These are phyloP conservation scores for Aphelenchoides besseyi DNA, from an alignment of 1,140 invertebrate species.

Conservation along the genomic window DNA sequence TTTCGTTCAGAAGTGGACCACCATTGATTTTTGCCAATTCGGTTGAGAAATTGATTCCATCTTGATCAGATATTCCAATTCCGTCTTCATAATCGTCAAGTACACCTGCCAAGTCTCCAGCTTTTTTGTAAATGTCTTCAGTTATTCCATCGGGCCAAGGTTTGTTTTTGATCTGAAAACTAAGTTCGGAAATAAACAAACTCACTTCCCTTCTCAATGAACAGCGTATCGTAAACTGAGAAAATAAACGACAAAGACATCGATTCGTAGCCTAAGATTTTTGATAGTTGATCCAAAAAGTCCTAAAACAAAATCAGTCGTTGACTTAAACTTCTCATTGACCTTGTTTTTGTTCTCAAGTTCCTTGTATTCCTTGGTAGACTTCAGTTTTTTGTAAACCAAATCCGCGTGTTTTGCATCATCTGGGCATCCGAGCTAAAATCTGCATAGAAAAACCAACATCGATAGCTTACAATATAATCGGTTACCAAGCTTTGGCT, in stretches of 20 bases:
- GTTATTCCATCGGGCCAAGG: neutral
- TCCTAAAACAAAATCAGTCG: conserved; percentile 5
- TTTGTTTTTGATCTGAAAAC: neutral
- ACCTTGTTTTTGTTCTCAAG: neutral
- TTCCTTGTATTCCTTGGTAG: neutral
- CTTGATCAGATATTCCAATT: neutral
- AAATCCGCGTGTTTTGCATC: neutral
- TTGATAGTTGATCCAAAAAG: neutral
- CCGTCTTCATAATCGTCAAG: neutral
- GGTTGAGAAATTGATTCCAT: conserved; percentile 36
- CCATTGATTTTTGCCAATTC: conserved; percentile 38
- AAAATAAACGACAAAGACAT: neutral
- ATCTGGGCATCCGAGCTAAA: neutral
- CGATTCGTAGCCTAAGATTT: neutral
- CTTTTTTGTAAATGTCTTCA: neutral
- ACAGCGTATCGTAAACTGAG: neutral
- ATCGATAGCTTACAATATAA: conserved; percentile 4
- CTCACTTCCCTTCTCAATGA: neutral
- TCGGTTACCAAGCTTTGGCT: neutral
- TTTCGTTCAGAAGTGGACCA: conserved; percentile 32
- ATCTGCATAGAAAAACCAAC: neutral
- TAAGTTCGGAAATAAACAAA: neutral
- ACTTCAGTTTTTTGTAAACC: neutral
- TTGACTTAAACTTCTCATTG: neutral
- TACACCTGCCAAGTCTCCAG: neutral